Conservation (phyloP, 2,888 invertebrate species). For the Stenodema calcarata region DNA sequence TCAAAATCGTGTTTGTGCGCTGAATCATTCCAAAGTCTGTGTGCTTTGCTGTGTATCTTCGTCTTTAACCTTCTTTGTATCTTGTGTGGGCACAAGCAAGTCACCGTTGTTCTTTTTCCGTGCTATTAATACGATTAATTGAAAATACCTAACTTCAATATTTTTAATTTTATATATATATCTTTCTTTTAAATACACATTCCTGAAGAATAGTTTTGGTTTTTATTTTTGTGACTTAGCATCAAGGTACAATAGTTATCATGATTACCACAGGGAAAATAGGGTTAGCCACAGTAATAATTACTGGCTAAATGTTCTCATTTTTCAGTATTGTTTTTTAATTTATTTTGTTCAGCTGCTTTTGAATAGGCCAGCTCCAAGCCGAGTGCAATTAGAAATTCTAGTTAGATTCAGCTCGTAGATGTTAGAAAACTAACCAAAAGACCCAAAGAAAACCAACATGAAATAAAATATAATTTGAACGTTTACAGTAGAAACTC, state of each 20-base stretch:
- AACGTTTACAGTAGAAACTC: not conserved
- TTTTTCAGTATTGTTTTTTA: not conserved
- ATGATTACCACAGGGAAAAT: too few relatives aligned
- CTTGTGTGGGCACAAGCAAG: not conserved
- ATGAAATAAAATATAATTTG: not conserved
- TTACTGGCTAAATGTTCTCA: too few relatives aligned
- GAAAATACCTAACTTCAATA: not conserved
- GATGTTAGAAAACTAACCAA: not conserved
- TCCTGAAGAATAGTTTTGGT: too few relatives aligned
- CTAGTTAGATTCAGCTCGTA: not conserved
- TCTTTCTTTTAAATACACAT: too few relatives aligned
- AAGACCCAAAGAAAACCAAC: not conserved
- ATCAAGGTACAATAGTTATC: too few relatives aligned
- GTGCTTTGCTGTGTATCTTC: not conserved
- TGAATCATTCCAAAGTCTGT: not conserved
- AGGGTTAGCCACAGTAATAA: too few relatives aligned
- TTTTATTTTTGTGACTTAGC: too few relatives aligned
- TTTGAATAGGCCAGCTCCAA: not conserved
- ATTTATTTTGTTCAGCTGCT: not conserved
- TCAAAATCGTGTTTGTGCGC: not conserved
- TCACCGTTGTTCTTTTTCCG: not conserved
- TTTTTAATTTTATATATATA: too few relatives aligned
- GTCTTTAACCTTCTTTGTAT: not conserved
- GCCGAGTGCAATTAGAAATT: not conserved
- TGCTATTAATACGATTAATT: not conserved